Base-by-base conservation (phyloP, 1,140 invertebrate species). In the Macrobrachium rosenbergii region DNA sequence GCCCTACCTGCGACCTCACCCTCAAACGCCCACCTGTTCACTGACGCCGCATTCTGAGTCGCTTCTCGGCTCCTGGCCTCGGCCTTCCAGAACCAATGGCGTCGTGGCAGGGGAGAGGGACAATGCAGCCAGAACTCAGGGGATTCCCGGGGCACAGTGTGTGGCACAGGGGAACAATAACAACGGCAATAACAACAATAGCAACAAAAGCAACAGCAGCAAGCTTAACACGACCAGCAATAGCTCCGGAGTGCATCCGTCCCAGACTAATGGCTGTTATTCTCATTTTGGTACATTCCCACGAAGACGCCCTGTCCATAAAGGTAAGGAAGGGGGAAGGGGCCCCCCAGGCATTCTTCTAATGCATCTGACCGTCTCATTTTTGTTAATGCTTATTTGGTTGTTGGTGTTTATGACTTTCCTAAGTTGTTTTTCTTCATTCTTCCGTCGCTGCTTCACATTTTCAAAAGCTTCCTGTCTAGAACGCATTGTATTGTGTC, bases 221-320 rank as follows among this genome's bases (percentile, higher is more conserved):
- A 60, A 19, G 37, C 62, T n/a, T 21, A 23, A 64, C 60, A 23
- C 63, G 19, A 23, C 21, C 62, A 45, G 62, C 14, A 69, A n/a
- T 52, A 43, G 10, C 28, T n/a, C 12, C 12, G 16, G 80, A 17
- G 60, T 16, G n/a, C 6, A 37, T 17, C 62, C 63, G 21, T 23
- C 79, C 59, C 17, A 19, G 69, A 78, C 19, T 58, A 63, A 58
- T 73, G 84, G 84, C 21, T 72, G 59, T 28, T 73, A 80, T 69
- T 87, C 84, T 63, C 84, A 81, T 81, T 87, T 87, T 73, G 84
- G 84, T 60, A 87, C 84, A 75, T 87, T 87, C 84, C 84, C 84
- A 75, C 84, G 84, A 23, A 80, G 84, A 73, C 58, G 84, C 43
- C 84, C 79, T 17, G 45, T 79, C 37, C 84, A 87, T 28, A 87